These are phyloP conservation scores for Cecropterus lyciades DNA, from an alignment of 1,140 invertebrate species.

Conservation along the genomic window DNA sequence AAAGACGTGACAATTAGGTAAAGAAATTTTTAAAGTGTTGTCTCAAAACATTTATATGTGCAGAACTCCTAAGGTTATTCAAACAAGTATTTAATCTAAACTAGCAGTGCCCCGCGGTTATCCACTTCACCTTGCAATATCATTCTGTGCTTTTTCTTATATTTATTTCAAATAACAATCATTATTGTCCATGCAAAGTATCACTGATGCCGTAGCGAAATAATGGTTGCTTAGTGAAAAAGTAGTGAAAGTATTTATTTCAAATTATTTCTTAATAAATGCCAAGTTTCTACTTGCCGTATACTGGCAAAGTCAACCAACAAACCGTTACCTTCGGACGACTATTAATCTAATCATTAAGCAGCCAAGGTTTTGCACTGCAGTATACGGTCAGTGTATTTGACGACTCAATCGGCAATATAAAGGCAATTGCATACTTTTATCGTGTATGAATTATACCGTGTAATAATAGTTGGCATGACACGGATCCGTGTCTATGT, in stretches of 20 bases:
- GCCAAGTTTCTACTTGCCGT: background rate
- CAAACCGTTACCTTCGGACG: conserved; percentile 3
- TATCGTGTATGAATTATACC: conserved; percentile 5
- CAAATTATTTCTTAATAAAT: background rate
- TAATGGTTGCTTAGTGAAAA: too few relatives aligned
- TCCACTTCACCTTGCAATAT: too few relatives aligned
- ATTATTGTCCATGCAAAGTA: too few relatives aligned
- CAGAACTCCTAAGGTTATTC: too few relatives aligned
- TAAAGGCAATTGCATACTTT: background rate
- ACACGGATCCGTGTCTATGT: conserved; percentile 45
- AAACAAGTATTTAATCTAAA: too few relatives aligned
- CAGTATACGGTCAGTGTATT: background rate
- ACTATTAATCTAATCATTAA: conserved; percentile 20
- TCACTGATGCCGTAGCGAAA: too few relatives aligned
- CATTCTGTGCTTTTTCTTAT: too few relatives aligned
- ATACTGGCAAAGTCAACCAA: background rate
- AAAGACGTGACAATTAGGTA: conserved; percentile 10
- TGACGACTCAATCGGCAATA: background rate
- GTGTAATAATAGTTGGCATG: conserved; percentile 46
- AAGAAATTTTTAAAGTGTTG: too few relatives aligned
- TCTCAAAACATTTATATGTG: too few relatives aligned
- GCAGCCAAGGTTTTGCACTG: conserved; percentile 9
- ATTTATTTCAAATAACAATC: too few relatives aligned
- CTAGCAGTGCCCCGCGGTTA: too few relatives aligned
- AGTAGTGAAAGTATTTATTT: too few relatives aligned